Evolutionary conservation across 2,888 invertebrate species (phyloP).

Genomic region (Hydroisotoma schaefferi): DNA sequence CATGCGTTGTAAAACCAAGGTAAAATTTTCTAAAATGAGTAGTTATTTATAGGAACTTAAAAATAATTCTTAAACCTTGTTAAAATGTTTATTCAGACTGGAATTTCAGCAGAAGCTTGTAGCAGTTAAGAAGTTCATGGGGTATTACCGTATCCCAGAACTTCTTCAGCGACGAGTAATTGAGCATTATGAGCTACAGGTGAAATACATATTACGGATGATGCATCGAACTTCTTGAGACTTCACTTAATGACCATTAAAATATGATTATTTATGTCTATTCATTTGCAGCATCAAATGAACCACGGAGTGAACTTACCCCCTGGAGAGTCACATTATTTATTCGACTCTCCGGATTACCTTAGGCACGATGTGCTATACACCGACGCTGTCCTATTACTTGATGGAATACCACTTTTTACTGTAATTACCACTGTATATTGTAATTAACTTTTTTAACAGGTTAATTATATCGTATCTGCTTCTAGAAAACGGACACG

Average conservation of each 20-base stretch:
- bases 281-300: slow-evolving; percentile 19
- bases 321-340: slow-evolving; percentile 13
- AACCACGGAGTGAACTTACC: slow-evolving; percentile 31
- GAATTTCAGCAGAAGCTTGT: slow-evolving; percentile 34
- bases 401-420: slow-evolving; percentile 39
- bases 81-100: slow-evolving; percentile 19
- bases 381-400: slow-evolving; percentile 21
- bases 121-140: slow-evolving; percentile 28
- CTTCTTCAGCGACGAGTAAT: slow-evolving; percentile 24
- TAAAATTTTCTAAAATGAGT: slow-evolving; percentile 2
- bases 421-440: slow-evolving; percentile 12
- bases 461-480: background rate
- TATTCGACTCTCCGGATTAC: slow-evolving; percentile 33
- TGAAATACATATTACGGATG: background rate
- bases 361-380: slow-evolving; percentile 26
- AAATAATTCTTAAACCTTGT: background rate
- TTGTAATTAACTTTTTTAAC: background rate
- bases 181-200: slow-evolving; percentile 25
- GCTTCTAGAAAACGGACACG: slow-evolving; percentile 31
- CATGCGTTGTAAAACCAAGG: slow-evolving; percentile 33
- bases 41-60: background rate
- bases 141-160: slow-evolving; percentile 25
- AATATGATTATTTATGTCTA: no score
- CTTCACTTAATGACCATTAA: no score
- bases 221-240: background rate